phyloP scores from a whole-genome alignment of 2,797 vertebrate genomes.

The Phoeniculus purpureus region DNA sequence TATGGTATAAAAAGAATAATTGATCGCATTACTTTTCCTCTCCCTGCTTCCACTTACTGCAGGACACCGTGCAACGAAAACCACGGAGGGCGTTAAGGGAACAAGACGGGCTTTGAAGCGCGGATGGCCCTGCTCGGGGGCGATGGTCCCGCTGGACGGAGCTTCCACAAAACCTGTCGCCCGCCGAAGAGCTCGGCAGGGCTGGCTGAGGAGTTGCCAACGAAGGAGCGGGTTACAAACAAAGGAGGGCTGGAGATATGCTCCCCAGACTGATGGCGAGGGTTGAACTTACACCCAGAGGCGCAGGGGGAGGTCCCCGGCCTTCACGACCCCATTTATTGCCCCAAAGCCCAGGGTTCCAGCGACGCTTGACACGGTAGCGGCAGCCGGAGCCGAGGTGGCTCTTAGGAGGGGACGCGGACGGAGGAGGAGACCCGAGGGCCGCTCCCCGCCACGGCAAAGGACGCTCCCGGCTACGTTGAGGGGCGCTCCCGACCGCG shows the following conservation, averaged over 20 bases:
- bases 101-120: rapidly evolving
- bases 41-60: not conserved
- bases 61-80: not conserved
- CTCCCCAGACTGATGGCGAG: not conserved
- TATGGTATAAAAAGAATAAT: slow-evolving; percentile 50
- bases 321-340: not conserved
- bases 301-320: rapidly evolving
- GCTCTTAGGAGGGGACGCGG: too few relatives aligned
- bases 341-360: rapidly evolving
- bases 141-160: not conserved
- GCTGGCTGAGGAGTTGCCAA: not conserved
- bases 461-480: not conserved
- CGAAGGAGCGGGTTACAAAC: not conserved
- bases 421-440: too few relatives aligned
- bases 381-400: not conserved
- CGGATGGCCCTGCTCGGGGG: not conserved
- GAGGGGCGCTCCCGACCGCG: not conserved
- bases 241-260: not conserved
- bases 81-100: not conserved
- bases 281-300: not conserved
- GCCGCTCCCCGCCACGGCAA: too few relatives aligned
- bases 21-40: slow-evolving; percentile 30
- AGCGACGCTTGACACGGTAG: not conserved
- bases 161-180: rapidly evolving
- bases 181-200: not conserved